Evolutionary conservation across 1,140 invertebrate genomes (phyloP).

Genomic region (Zelostemma sp.): DNA sequence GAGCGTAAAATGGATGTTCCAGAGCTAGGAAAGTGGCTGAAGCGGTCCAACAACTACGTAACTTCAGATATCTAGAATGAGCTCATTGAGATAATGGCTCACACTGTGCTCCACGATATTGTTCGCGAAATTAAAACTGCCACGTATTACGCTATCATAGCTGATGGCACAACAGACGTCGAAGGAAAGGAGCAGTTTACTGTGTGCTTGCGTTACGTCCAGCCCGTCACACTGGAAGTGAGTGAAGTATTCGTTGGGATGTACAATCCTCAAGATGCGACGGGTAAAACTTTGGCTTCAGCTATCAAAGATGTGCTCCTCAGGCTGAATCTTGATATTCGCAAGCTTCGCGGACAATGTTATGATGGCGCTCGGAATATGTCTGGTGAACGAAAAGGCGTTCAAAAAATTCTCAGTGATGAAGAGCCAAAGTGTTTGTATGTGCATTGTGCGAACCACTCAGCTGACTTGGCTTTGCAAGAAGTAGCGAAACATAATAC

Average conservation of each 20-base stretch:
- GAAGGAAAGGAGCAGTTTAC: slow-evolving; percentile 1
- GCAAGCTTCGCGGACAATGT: slow-evolving; percentile 6
- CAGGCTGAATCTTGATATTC: slow-evolving; percentile 9
- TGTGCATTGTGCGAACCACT: slow-evolving; percentile 14
- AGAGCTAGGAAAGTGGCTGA: neutral
- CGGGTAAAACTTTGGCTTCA: slow-evolving; percentile 4
- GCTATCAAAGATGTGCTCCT: slow-evolving; percentile 16
- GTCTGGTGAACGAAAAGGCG: slow-evolving; percentile 13
- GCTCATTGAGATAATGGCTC: slow-evolving; percentile 15
- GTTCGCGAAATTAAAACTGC: neutral
- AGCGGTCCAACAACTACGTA: slow-evolving; percentile 2
- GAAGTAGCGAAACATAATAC: neutral
- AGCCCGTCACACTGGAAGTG: no score
- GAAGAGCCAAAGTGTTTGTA: slow-evolving; percentile 10
- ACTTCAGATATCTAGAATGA: slow-evolving; percentile 15
- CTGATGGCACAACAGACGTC: slow-evolving; percentile 8
- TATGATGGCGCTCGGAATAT: slow-evolving; percentile 11
- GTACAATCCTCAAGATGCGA: slow-evolving; percentile 4
- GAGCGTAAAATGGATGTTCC: slow-evolving; percentile 13
- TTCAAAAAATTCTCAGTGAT: slow-evolving; percentile 3
- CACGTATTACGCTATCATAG: slow-evolving; percentile 4
- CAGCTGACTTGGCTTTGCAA: slow-evolving; percentile 16
- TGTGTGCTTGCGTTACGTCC: neutral
- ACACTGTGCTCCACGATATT: neutral
- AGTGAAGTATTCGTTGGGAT: slow-evolving; percentile 3